Percentiles rank a stretch among this genome's conserved stretches.
Evolutionary conservation across 2,113 vertebrate species (phyloP).

Genomic region (Telmatochromis sp.): DNA sequence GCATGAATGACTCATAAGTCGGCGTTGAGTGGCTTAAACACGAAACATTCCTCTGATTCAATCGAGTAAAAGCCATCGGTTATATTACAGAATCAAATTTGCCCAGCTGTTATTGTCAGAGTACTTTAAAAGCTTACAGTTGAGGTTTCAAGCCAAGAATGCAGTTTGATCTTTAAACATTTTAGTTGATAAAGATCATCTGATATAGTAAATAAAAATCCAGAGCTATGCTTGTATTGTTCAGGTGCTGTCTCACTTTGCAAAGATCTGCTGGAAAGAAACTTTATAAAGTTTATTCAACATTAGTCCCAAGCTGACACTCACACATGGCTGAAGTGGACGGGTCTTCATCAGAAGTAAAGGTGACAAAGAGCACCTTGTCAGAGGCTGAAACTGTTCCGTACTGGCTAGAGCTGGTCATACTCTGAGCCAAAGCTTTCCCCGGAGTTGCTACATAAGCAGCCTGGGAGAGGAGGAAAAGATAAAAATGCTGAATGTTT

Average conservation of each 20-base stretch:
- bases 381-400: conserved; percentile 36
- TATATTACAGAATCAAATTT: not conserved
- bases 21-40: not conserved
- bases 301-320: conserved; percentile 45
- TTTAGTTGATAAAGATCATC: not conserved
- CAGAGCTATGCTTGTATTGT: not conserved
- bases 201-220: not conserved
- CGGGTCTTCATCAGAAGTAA: conserved; percentile 74
- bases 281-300: not conserved
- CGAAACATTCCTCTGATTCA: not conserved
- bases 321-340: conserved; percentile 79
- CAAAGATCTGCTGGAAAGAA: not conserved
- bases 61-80: not conserved
- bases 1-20: not conserved
- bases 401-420: conserved; percentile 41
- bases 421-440: conserved; percentile 52
- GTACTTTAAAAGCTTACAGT: not conserved
- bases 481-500: not conserved
- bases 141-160: not conserved
- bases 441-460: conserved; percentile 73
- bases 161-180: not conserved
- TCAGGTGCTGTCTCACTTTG: not conserved
- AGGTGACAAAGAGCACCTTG: conserved; percentile 80
- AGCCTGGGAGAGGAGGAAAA: conserved; percentile 56
- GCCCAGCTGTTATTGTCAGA: not conserved